Percentiles rank a stretch among this genome's conserved stretches.
Conservation (phyloP, 2,797 vertebrate genomes). For the Xenopus petersii region DNA sequence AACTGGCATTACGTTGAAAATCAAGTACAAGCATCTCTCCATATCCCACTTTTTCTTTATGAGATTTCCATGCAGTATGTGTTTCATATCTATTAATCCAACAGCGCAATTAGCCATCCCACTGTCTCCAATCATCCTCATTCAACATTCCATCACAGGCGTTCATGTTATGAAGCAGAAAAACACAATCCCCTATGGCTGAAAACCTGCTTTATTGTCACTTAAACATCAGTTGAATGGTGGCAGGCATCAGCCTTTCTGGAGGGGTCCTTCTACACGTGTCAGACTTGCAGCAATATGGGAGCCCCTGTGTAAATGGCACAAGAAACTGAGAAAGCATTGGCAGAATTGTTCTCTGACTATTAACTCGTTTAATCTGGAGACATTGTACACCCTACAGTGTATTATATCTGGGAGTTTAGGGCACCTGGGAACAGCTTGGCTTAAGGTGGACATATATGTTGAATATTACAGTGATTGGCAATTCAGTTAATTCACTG, state of each 20-base stretch:
- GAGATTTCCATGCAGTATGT: not conserved
- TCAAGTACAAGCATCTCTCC: not conserved
- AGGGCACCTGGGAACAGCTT: too few species aligned
- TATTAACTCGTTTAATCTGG: too few species aligned
- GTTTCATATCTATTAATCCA: not conserved
- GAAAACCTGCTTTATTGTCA: not conserved
- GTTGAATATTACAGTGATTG: too few species aligned
- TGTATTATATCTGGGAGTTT: too few species aligned
- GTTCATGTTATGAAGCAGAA: not conserved
- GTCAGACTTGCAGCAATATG: not conserved
- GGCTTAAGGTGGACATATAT: too few species aligned
- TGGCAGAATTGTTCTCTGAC: too few species aligned
- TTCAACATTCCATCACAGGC: not conserved
- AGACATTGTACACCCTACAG: too few species aligned
- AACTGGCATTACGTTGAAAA: not conserved
- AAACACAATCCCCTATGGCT: not conserved
- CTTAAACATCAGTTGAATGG: not conserved
- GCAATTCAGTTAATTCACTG: too few species aligned
- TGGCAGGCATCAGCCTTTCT: not conserved
- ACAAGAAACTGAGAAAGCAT: not conserved
- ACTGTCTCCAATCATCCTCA: not conserved
- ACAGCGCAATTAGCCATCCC: not conserved
- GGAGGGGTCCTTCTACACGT: not conserved
- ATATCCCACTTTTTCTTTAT: not conserved
- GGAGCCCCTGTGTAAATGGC: not conserved